phyloP scores from a whole-genome alignment of 2,113 vertebrate species.

The Oryzias javanicus region DNA sequence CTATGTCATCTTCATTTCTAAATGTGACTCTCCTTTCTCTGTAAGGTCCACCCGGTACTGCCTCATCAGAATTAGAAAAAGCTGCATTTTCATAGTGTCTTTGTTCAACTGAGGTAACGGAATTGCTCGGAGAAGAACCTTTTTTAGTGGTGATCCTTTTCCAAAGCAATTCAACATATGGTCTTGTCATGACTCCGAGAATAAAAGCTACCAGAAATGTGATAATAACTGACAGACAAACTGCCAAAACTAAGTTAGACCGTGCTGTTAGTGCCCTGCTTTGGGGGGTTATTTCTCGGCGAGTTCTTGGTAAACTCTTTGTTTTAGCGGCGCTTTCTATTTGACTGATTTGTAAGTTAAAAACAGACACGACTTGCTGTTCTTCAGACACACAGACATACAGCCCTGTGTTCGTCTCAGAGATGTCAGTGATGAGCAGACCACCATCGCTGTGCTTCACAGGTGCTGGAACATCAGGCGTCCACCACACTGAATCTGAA shows the following conservation, averaged over 20 bases:
- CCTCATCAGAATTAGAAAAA: slow-evolving; percentile 61
- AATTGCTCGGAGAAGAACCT: slow-evolving; percentile 5
- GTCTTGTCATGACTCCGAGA: slow-evolving; percentile 83
- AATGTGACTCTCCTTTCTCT: slow-evolving; percentile 67
- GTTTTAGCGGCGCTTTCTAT: slow-evolving; percentile 23
- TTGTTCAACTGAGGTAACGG: slow-evolving; percentile 23
- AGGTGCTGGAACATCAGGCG: slow-evolving; percentile 60
- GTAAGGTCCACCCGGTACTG: neutral
- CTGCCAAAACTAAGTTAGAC: slow-evolving; percentile 72
- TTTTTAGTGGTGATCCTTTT: slow-evolving; percentile 49
- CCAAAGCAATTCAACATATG: slow-evolving; percentile 77
- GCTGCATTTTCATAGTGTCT: slow-evolving; percentile 78
- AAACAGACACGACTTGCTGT: slow-evolving; percentile 57
- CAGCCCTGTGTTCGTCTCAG: slow-evolving; percentile 57
- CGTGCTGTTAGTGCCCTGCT: neutral
- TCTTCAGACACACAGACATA: slow-evolving; percentile 66
- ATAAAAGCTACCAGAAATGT: slow-evolving; percentile 87
- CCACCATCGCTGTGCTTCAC: slow-evolving; percentile 42
- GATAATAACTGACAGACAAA: slow-evolving; percentile 84
- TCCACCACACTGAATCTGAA: slow-evolving; percentile 73
- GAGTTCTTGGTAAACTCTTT: slow-evolving; percentile 43
- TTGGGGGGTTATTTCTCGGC: slow-evolving; percentile 12
- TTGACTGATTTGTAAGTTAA: slow-evolving; percentile 64
- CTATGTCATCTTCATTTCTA: slow-evolving; percentile 19
- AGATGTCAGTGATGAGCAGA: slow-evolving; percentile 57